Evolutionary conservation across 2,113 vertebrate genomes (phyloP), one percentile per base, ranked within the genome.

Genomic region (Megaleporinus macrocephalus): DNA sequence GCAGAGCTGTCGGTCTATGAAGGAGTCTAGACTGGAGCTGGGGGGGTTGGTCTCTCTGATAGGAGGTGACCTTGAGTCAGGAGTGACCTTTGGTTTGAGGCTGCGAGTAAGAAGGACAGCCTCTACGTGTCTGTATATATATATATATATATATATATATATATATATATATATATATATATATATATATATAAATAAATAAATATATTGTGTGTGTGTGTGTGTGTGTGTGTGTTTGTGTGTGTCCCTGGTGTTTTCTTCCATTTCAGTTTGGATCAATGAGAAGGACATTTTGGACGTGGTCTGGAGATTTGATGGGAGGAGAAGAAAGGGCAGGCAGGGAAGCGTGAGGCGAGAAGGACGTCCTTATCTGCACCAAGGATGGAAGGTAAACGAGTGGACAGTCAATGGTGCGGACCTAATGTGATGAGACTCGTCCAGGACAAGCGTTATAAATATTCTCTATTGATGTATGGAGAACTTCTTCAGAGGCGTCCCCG

Each of bases 1-100:
- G 86, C 82, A 61, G 82, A 82, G 74, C 83, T 86, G 90, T 91
- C 89, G 86, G 89, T 76, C 84, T 85, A 36, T 81, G 87, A 87
- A 89, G 70, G 77, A n/a, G 82, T 83, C 88, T 85, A 84, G 87
- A 18, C 68, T 85, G 79, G 84, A 78, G 51, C 33, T 76, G n/a
- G 49, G 30, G n/a, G 72, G 33, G 53, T 1, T 6, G 26, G 29
- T 79, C 63, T 30, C 63, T 26, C 53, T 49, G 62, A 77, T 76
- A 36, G 75, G 73, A 78, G 85, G 71, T 88, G 91, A 91, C 89
- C 89, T 91, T 91, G 88, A 91, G 88, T 77, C 2, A 53, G 72
- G 49, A 51, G 77, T 89, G 89, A 92, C 91, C 90, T 90, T 91
- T 91, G 84, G 69, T 85, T 89, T 81, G 73, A 72, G 63, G 70